Base-by-base conservation (phyloP, 2,797 vertebrate genomes). In the Falco biarmicus region DNA sequence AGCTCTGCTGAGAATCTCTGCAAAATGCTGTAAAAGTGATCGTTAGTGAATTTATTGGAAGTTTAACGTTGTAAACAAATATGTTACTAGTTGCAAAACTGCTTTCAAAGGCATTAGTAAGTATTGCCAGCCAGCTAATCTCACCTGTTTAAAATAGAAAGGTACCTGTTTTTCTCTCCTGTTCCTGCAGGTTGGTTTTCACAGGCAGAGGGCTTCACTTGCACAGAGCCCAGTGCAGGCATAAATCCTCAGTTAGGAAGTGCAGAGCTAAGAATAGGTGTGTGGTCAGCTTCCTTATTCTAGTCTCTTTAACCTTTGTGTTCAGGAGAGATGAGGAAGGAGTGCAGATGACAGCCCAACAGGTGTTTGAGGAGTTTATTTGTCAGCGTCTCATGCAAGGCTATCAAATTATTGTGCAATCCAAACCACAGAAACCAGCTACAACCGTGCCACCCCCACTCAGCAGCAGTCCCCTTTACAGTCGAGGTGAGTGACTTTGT, bases 371-470 rank as follows among this genome's bases (percentile, higher is more conserved):
- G 95, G 99, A 99, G 96, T 99, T 99, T 64, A 99, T 99, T 94
- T 99, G 99, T 91, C 99, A 99, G 97, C 98, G 99, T 13, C 97
- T 99, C 93, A 99, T 99, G 99, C 99, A 99, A 96, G 99, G 99
- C 53, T 99, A 99, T 96, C 99, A 99, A 95, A 99, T 99, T 78
- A 99, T 99, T 37, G 99, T 99, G 95, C 99, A 99, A 56, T 90
- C 99, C 69, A 99, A 98, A 31, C 97, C 98, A 28, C 98, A 98
- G 96, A 99, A 99, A 60, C 41, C 98, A 1, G 97, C 86, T 57
- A 97, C 99, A 0, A 59, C 97, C 0, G 97, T 98, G 80, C 98
- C 98, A 2, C 98, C 99, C 0, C 99, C 99, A 0, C 98, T 99
- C n/a, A 99, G 99, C 98, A 99, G 99, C 97, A 99, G 99, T 60